Base-by-base conservation (phyloP, 1,140 invertebrate species). In the Littorina saxatilis region DNA sequence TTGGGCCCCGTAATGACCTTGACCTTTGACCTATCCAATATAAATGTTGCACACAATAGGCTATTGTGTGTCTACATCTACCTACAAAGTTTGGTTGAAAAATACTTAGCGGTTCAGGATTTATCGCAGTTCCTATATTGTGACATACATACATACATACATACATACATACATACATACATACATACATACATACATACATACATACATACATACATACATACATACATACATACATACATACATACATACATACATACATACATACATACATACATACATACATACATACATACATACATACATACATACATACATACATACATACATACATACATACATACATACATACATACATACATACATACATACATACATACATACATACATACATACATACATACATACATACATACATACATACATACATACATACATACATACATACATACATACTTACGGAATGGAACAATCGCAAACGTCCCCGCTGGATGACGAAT, bases 311-410 rank as follows among this genome's bases (percentile, higher is more conserved):
- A 61, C 58, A 61, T 61, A 61, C 7, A 61, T 61, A 61, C 58
- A 61, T 61, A 61, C 9, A 61, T 61, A 15, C 58, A 61, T 61
- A 4, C 58, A 61, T 61, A 4, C 58, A 61, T 61, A 4, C 58
- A 61, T 29, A 4, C 58, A 61, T 61, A 4, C 58, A 61, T 61
- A 4, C 58, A 61, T 61, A 4, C 58, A 61, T 61, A 4, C 58
- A 61, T 61, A 4, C 58, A 61, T 61, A 61, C 58, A 61, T 61
- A 61, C 58, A 61, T 29, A 70, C 66, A 70, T 29, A 70, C 66
- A 70, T 70, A 70, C 66, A 70, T 70, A 70, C 66, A 70, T 70
- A 70, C 66, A 70, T 70, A 70, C 66, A 70, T 70, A 70, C 66
- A 70, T 70, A 70, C 66, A 70, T 70, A 70, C 66, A 70, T 70